These are phyloP conservation scores for Drosophila carrolli DNA, from an alignment of 1,140 invertebrate species.

Conservation along the genomic window DNA sequence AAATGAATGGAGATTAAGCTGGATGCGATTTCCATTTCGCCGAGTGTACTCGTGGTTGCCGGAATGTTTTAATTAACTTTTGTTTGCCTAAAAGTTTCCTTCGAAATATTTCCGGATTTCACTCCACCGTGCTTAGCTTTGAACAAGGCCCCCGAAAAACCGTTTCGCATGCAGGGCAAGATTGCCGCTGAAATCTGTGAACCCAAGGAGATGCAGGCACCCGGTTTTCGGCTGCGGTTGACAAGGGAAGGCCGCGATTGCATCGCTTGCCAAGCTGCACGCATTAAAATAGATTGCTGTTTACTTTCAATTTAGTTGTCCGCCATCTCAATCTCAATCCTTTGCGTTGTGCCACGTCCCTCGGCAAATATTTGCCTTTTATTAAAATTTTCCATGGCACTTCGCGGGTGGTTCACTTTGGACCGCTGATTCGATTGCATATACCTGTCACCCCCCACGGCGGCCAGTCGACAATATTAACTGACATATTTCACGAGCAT, in stretches of 20 bases:
- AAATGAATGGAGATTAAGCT: background rate
- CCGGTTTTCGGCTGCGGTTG: conserved; percentile 32
- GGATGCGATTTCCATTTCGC: conserved; percentile 1
- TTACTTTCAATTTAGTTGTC: conserved; percentile 75
- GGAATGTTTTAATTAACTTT: conserved; percentile 78
- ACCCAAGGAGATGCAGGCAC: conserved; percentile 4
- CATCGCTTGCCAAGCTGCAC: conserved; percentile 5
- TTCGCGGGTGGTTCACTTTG: conserved; percentile 32
- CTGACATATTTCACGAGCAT: conserved; percentile 63
- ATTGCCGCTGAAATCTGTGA: background rate
- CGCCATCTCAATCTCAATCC: conserved; percentile 49
- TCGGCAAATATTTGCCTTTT: conserved; percentile 72
- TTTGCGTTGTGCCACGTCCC: conserved; percentile 23
- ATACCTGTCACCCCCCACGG: conserved; percentile 42
- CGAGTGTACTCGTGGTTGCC: conserved; percentile 7
- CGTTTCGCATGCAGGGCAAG: conserved; percentile 1
- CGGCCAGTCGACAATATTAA: conserved; percentile 48
- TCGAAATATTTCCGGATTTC: conserved; percentile 33
- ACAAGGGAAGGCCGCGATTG: conserved; percentile 5
- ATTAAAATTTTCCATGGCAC: conserved; percentile 59
- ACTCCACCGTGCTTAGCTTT: background rate
- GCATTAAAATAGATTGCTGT: conserved; percentile 76
- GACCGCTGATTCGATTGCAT: conserved; percentile 36
- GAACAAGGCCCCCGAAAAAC: conserved; percentile 7
- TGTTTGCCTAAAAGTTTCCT: conserved; percentile 68